Evolutionary conservation across 2,113 vertebrate species (phyloP), one percentile per base, ranked within the genome.

Genomic region (Xiphophorus hellerii): DNA sequence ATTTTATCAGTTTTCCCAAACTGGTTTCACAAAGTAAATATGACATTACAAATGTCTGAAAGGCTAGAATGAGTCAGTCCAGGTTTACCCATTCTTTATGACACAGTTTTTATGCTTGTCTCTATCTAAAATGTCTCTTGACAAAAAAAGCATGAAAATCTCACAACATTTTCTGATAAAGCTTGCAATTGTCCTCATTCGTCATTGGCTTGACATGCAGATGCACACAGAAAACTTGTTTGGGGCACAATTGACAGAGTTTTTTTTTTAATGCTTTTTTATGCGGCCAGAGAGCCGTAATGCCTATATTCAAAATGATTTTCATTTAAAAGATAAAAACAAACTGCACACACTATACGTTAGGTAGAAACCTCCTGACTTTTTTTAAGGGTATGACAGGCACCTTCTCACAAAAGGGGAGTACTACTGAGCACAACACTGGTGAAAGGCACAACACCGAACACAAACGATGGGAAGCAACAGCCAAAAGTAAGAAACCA

Each of bases 381-480:
- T 84, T 76, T 76, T 74, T 88, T 77, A 44, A 76, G 73, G 73
- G 74, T 79, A 66, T 8, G 60, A 79, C 70, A 91, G 81, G 76
- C 83, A 76, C 83, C 80, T 63, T 20, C 71, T 82, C 72, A 89
- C 84, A 77, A 62, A 33, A 81, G 66, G 75, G 87, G 69, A 82
- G 62, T 66, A 88, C 80, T 91, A 88, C 87, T 90, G 89, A 88
- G 90, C 90, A 92, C 90, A 86, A 88, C 80, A 93, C 89, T 78
- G 89, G 85, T 93, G 89, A 91, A 93, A 93, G 91, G 92, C 92
- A 93, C 93, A 78, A 92, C 92, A 94, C 92, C 54, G 85, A 92
- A 92, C 92, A 92, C 73, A 82, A 68, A 91, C 80, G 13, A 74
- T 71, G 71, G 87, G 80, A 85, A 86, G 84, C 69, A 4, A 80